Evolutionary conservation across 2,113 vertebrate genomes (phyloP), one percentile per base, ranked within the genome.

Genomic region (Calcarius ornatus): DNA sequence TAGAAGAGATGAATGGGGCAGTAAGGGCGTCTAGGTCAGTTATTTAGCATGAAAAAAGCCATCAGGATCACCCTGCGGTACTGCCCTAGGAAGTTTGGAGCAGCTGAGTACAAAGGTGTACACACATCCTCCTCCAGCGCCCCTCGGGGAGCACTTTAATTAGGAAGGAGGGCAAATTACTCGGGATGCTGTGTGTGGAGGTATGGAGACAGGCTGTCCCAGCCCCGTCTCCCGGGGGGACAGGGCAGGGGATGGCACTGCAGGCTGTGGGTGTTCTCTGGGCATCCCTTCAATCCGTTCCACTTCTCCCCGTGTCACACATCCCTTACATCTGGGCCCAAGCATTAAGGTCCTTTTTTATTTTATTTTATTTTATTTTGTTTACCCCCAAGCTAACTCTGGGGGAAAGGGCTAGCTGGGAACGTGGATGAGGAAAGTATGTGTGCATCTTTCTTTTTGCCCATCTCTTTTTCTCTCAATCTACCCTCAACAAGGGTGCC

Each of bases 401-500:
- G 42, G 63, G 78, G 83, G 79, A 90, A 90, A 94, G 79, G 70
- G 57, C 73, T 33, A 20, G 68, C 84, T 97, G 95, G 81, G 88
- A 89, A 59, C 81, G 61, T 25, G 91, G 79, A 88, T 77, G 88
- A 81, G 80, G 97, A 94, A 96, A 97, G 94, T 94, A 89, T 96
- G 93, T 92, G 80, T 94, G 92, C 87, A 85, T 96, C 96, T 96
- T 96, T 96, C 90, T 95, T 91, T 94, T 50, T 31, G 68, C 92
- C 81, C 18, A 21, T 94, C 94, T 96, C 96, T 97, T 98, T 97
- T 95, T 97, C 97, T 96, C 97, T 96, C 98, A 97, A 98, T 98
- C 97, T 97, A 97, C 70, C 85, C 96, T 97, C 98, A 98, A 98
- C 98, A 98, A 98, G 98, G 95, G 90, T 97, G 97, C 97, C 97